Evolutionary conservation across 2,888 invertebrate genomes (phyloP), one percentile per base, ranked within the genome.

Genomic region (Stegophylla sp.): DNA sequence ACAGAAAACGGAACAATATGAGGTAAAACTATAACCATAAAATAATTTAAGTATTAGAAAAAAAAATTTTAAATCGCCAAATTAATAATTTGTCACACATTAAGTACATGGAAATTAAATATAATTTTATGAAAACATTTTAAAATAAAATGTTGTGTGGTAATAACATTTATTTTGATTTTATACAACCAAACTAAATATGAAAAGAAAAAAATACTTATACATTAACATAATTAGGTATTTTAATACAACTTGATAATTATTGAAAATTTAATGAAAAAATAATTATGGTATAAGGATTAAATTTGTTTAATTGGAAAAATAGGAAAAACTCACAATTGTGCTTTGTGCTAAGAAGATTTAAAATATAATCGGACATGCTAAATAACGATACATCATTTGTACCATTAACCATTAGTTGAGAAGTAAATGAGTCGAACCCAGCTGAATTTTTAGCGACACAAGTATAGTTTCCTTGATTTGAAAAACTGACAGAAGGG

Each of bases 341-440:
- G 20, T 34, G 61, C 51, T 20, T 63, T 34, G 75, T 61, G 59
- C 28, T 28, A 45, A 61, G 61, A 61, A 59, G 34, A n/a, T 43
- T 66, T 15, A 43, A 13, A 23, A 20, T 45, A 43, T 34, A 20
- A 28, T 1, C 26, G 23, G 43, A 28, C 67, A 77, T 79, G 69
- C 77, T 41, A 12, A n/a, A 34, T 59, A 76, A 66, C 26, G 13
- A 45, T 56, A 61, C 20, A 43, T 28, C 23, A 23, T 20, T 63
- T 56, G n/a, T 92, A 91, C 91, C 91, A 86, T 90, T 89, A 73
- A 91, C 90, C 85, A 88, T 87, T 76, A 91, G 87, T 82, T 85
- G 85, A 75, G 90, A 88, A 82, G 89, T 88, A 85, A 88, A 87
- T 83, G 87, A 86, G 82, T 88, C 86, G 84, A 87, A 86, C 84